Percentiles rank a stretch among this genome's conserved stretches.
phyloP scores from a whole-genome alignment of 1,140 invertebrate genomes.

The Aphaenogaster floridana region DNA sequence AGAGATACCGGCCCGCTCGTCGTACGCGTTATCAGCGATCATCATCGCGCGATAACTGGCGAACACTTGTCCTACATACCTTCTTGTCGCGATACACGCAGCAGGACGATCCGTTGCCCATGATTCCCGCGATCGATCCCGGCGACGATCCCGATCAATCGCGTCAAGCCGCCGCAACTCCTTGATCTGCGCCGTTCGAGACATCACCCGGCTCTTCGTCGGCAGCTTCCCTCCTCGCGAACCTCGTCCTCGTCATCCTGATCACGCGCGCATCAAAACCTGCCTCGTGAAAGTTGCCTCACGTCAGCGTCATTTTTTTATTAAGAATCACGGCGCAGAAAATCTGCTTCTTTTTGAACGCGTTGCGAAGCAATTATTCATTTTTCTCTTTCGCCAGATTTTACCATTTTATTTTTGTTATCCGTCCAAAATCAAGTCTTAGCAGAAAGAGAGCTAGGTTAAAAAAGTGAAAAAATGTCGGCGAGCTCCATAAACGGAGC shows the following conservation, averaged over 20 bases:
- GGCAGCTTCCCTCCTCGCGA: conserved; percentile 31
- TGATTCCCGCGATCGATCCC: conserved; percentile 36
- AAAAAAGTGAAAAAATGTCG: conserved; percentile 13
- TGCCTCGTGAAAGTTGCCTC: conserved; percentile 67
- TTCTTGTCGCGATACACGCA: conserved; percentile 65
- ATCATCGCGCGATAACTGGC: background rate
- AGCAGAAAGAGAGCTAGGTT: background rate
- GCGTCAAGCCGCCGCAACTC: background rate
- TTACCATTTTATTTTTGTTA: background rate
- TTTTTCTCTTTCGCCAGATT: background rate
- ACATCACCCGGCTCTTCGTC: background rate
- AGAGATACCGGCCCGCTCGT: background rate
- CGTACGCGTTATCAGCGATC: conserved; percentile 42
- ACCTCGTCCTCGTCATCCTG: conserved; percentile 58
- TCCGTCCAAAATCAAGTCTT: background rate
- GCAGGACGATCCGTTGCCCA: conserved; percentile 71
- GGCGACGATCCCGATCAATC: background rate
- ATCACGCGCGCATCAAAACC: conserved; percentile 48
- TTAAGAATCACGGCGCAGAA: background rate
- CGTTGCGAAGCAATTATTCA: background rate
- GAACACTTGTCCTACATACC: conserved; percentile 46
- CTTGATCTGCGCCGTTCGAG: background rate
- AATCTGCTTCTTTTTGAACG: background rate
- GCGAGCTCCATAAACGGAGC: background rate
- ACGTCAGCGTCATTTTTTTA: conserved; percentile 32